Evolutionary conservation across 2,888 invertebrate species (phyloP).

Genomic region (Dysmachus trigonus): DNA sequence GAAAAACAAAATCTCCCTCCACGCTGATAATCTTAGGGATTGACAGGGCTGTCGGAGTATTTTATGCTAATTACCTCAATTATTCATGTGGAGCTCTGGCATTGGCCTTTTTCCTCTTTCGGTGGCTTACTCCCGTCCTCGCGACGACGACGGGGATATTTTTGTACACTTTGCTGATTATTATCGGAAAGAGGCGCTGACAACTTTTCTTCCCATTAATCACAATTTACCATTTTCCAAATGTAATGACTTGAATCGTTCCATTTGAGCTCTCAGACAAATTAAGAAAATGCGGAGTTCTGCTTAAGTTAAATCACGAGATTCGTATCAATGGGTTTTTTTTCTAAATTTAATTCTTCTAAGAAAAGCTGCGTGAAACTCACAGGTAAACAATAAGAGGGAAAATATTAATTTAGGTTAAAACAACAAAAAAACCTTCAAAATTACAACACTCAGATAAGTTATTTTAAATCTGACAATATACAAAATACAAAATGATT

Average conservation of each 20-base stretch:
- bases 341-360: too few relatives aligned
- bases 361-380: too few relatives aligned
- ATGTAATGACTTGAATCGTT: background rate
- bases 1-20: slow-evolving; percentile 19
- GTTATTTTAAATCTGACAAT: too few relatives aligned
- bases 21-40: slow-evolving; percentile 29
- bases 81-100: slow-evolving; percentile 27
- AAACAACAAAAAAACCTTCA: too few relatives aligned
- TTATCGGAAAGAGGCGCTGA: background rate
- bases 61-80: slow-evolving; percentile 39
- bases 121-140: background rate
- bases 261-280: background rate
- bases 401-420: too few relatives aligned
- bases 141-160: background rate
- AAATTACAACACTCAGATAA: too few relatives aligned
- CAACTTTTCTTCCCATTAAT: background rate
- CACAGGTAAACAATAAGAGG: too few relatives aligned
- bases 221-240: background rate
- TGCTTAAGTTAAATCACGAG: background rate
- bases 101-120: background rate
- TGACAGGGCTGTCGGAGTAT: slow-evolving; percentile 32
- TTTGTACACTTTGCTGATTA: background rate
- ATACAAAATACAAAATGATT: too few relatives aligned
- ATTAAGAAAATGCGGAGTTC: background rate
- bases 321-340: too few relatives aligned